phyloP scores from a whole-genome alignment of 2,797 vertebrate species.

The Poecilia wingei region DNA sequence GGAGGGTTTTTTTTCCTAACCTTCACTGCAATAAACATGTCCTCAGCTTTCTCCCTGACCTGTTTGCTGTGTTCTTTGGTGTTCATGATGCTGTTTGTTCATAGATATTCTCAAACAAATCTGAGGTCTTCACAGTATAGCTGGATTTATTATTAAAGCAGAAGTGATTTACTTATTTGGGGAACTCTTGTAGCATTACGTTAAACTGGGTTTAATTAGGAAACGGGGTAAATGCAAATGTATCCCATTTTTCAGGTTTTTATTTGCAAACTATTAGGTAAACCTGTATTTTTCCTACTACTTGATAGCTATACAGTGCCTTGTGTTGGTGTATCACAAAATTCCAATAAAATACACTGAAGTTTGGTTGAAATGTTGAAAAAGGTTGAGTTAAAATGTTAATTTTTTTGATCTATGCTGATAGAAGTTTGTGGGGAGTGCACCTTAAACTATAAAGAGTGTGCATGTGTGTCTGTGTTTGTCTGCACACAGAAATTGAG shows the following conservation, averaged over 20 bases:
- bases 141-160: not conserved
- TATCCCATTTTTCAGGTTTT: not conserved
- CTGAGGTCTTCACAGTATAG: not conserved
- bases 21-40: too few relatives aligned
- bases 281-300: not conserved
- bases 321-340: not conserved
- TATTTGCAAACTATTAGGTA: not conserved
- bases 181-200: not conserved
- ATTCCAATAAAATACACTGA: not conserved
- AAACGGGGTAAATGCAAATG: not conserved
- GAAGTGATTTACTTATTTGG: not conserved
- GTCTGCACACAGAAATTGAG: slow-evolving; percentile 88
- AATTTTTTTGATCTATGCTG: not conserved
- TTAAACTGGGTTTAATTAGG: not conserved
- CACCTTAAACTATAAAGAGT: slow-evolving; percentile 4
- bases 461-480: not conserved
- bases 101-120: not conserved
- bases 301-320: not conserved
- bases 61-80: not conserved
- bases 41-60: too few relatives aligned
- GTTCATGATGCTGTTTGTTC: not conserved
- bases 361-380: not conserved
- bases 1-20: too few relatives aligned
- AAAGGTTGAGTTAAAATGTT: not conserved
- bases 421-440: not conserved